These are phyloP conservation scores for Menura novaehollandiae DNA, from an alignment of 2,113 vertebrate genomes.

Conservation along the genomic window DNA sequence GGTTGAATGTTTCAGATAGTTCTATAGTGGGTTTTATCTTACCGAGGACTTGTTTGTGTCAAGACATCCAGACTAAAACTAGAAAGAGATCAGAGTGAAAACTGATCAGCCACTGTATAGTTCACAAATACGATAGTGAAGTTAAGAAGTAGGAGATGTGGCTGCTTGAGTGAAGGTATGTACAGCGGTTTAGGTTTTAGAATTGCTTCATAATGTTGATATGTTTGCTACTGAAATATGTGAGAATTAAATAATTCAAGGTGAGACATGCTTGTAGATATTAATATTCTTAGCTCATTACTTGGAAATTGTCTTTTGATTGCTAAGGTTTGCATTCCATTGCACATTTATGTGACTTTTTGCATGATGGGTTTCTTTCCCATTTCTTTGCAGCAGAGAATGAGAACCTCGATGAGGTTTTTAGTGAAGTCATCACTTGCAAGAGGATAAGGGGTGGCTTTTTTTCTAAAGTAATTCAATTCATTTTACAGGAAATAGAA, in stretches of 20 bases:
- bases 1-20: conserved; percentile 12
- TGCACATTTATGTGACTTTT: neutral
- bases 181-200: conserved; percentile 7
- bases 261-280: neutral
- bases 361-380: neutral
- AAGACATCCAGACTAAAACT: neutral
- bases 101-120: neutral
- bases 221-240: neutral
- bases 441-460: neutral
- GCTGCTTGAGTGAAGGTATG: conserved; percentile 48
- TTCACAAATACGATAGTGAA: neutral
- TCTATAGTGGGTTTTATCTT: neutral
- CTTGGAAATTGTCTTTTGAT: neutral
- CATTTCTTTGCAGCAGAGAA: neutral
- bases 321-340: neutral
- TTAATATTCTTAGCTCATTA: neutral
- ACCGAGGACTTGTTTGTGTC: neutral
- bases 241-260: neutral
- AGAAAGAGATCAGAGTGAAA: neutral
- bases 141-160: conserved; percentile 12
- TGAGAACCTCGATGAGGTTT: neutral
- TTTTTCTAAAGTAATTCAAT: neutral
- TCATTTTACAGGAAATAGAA: neutral
- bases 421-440: neutral
- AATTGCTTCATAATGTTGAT: neutral